These are phyloP conservation scores for Lagopus leucura DNA, from an alignment of 2,113 vertebrate genomes.

Conservation along the genomic window DNA sequence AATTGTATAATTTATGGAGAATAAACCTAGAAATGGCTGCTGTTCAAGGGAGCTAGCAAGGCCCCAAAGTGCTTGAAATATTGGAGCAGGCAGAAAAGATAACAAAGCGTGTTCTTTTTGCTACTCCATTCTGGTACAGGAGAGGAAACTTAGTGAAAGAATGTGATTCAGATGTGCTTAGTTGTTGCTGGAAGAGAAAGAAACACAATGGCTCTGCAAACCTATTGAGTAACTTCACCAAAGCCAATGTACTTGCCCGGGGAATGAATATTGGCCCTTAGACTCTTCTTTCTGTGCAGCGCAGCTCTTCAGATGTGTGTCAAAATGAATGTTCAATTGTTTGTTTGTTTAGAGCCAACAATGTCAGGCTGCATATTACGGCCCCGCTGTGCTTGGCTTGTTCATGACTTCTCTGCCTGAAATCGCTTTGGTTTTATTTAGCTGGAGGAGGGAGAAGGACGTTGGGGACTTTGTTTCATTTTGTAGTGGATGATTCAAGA, in stretches of 20 bases:
- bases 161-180: constrained; percentile 50
- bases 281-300: constrained; percentile 15
- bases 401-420: constrained; percentile 36
- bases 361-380: neutral
- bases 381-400: constrained; percentile 43
- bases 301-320: constrained; percentile 32
- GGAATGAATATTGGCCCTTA: constrained; percentile 38
- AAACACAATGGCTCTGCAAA: constrained; percentile 44
- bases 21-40: constrained; percentile 52
- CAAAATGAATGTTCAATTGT: constrained; percentile 37
- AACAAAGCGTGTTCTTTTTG: constrained; percentile 42
- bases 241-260: constrained; percentile 5
- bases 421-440: constrained; percentile 32
- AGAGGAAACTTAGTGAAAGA: constrained; percentile 21
- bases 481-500: constrained; percentile 9
- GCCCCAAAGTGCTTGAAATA: constrained; percentile 44
- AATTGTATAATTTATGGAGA: constrained; percentile 59
- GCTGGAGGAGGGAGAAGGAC: neutral
- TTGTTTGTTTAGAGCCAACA: constrained; percentile 48
- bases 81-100: constrained; percentile 64
- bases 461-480: constrained; percentile 15
- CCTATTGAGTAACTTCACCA: constrained; percentile 38
- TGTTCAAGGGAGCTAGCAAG: constrained; percentile 41
- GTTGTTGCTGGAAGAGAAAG: constrained; percentile 25
- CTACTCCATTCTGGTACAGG: constrained; percentile 20